phyloP scores from a whole-genome alignment of 2,113 vertebrate species.

The Holacanthus passer region DNA sequence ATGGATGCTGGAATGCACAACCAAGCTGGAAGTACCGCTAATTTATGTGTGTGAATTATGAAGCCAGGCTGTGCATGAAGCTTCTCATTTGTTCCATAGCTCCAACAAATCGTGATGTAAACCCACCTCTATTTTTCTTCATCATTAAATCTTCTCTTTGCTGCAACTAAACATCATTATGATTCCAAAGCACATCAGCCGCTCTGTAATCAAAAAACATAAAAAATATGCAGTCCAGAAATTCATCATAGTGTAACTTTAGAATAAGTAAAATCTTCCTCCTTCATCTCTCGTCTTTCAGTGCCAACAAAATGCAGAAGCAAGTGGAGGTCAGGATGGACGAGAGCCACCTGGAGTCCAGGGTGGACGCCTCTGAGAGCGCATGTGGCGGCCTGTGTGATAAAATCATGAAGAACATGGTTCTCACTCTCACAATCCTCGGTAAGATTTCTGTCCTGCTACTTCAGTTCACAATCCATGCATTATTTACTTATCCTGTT shows the following conservation, averaged over 20 bases:
- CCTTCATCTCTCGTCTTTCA: slow-evolving; percentile 57
- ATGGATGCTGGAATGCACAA: background rate
- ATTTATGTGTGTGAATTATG: background rate
- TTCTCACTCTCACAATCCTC: slow-evolving; percentile 94
- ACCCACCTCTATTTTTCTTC: no score
- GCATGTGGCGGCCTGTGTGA: slow-evolving; percentile 86
- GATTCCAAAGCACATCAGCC: no score
- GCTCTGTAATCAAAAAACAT: background rate
- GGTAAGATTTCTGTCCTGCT: slow-evolving; percentile 83
- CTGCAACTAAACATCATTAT: background rate
- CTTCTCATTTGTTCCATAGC: background rate
- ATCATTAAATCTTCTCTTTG: no score
- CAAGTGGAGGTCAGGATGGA: slow-evolving; percentile 97
- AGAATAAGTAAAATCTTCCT: background rate
- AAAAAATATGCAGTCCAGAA: background rate
- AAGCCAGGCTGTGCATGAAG: background rate
- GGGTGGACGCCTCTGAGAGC: slow-evolving; percentile 80
- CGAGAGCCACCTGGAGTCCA: slow-evolving; percentile 88
- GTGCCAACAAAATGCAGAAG: slow-evolving; percentile 96
- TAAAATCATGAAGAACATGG: slow-evolving; percentile 92
- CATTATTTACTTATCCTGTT: background rate
- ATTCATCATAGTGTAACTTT: no score
- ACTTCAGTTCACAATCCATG: background rate
- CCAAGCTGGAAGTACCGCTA: background rate
- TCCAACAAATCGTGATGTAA: no score